Conservation (phyloP, 1,140 invertebrate species). For the Conopomorpha cramerella region DNA sequence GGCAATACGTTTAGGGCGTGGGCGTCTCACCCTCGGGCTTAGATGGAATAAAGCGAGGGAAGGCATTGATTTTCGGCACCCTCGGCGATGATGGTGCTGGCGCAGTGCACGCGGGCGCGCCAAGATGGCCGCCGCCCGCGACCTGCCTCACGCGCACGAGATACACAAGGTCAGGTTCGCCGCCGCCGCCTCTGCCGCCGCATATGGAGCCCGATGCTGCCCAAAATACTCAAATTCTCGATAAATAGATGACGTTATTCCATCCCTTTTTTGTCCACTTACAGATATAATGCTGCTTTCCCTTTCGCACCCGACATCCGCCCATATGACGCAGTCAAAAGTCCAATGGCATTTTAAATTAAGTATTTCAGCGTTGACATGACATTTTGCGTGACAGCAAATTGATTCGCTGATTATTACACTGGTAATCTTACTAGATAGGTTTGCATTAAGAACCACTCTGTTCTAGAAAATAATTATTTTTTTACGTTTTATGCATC, state of each 20-base stretch:
- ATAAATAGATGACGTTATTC: too few relatives aligned
- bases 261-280: too few relatives aligned
- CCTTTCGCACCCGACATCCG: constrained; percentile 15
- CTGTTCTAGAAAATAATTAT: too few relatives aligned
- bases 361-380: too few relatives aligned
- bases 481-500: too few relatives aligned
- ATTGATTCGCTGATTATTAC: too few relatives aligned
- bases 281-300: too few relatives aligned
- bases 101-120: constrained; percentile 22
- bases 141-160: constrained; percentile 47
- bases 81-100: constrained; percentile 12
- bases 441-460: too few relatives aligned
- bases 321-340: constrained; percentile 17
- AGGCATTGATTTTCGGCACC: constrained; percentile 53
- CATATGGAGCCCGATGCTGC: constrained; percentile 15
- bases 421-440: too few relatives aligned
- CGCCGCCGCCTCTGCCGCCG: constrained; percentile 27
- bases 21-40: constrained; percentile 29
- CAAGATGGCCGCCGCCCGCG: constrained; percentile 37
- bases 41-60: constrained; percentile 29
- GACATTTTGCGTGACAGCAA: too few relatives aligned
- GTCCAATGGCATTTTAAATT: too few relatives aligned
- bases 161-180: constrained; percentile 39
- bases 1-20: constrained; percentile 17
- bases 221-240: constrained; percentile 46